Conservation (phyloP, 2,888 invertebrate species). For the Fragum sueziense region DNA sequence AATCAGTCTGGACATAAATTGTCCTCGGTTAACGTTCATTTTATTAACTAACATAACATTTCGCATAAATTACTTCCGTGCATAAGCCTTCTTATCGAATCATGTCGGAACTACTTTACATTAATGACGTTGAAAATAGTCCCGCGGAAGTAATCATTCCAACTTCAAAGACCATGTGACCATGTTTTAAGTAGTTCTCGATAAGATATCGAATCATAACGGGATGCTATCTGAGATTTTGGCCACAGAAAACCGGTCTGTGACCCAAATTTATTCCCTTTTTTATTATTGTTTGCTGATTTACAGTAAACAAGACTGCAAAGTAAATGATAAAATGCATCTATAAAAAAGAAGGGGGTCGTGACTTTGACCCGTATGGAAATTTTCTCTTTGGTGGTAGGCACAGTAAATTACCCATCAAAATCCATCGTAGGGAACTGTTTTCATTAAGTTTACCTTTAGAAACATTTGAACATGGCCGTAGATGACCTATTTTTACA, state of each 20-base stretch:
- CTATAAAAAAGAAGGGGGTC: no score
- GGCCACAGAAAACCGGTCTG: background rate
- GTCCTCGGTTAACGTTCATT: conserved; percentile 23
- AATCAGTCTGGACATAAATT: conserved; percentile 42
- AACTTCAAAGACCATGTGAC: conserved; percentile 13
- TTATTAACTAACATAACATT: conserved; percentile 43
- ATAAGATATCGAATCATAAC: conserved; percentile 17
- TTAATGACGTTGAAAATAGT: background rate
- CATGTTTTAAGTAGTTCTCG: conserved; percentile 19
- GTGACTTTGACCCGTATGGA: no score
- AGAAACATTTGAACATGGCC: no score
- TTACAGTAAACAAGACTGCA: background rate
- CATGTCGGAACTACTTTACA: conserved; percentile 35
- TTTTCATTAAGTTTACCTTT: no score
- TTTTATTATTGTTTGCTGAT: conserved; percentile 19
- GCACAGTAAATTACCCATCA: no score
- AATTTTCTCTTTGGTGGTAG: no score
- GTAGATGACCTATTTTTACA: no score
- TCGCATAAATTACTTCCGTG: conserved; percentile 45
- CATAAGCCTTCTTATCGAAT: conserved; percentile 31
- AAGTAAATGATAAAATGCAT: background rate
- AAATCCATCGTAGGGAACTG: no score
- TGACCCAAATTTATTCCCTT: conserved; percentile 7
- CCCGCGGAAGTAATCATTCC: conserved; percentile 8
- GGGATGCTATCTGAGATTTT: background rate